Evolutionary conservation across 2,888 invertebrate species (phyloP).

Genomic region (Cinara cedri): DNA sequence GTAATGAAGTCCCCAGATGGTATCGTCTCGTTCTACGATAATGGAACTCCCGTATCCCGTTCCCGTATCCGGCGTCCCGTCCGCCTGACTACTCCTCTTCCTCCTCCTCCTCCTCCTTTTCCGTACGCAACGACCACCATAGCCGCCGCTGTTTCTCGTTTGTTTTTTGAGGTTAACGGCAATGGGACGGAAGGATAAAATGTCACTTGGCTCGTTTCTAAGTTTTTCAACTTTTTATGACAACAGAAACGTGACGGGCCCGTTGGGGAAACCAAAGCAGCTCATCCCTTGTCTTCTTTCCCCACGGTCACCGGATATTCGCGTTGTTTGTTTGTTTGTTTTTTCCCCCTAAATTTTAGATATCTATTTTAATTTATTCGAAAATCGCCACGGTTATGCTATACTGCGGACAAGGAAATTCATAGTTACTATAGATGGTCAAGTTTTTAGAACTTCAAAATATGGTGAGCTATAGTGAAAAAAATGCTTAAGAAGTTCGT

Average conservation of each 20-base stretch:
- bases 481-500: too few species aligned
- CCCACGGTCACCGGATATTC: not conserved
- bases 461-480: too few species aligned
- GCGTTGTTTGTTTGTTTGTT: not conserved
- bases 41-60: conserved; percentile 16
- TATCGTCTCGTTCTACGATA: conserved; percentile 11
- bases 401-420: too few species aligned
- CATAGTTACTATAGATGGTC: too few species aligned
- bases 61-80: not conserved
- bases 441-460: too few species aligned
- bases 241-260: conserved; percentile 43
- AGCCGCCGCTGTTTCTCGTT: not conserved
- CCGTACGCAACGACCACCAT: not conserved
- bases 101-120: too few species aligned
- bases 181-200: conserved; percentile 30
- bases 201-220: conserved; percentile 28
- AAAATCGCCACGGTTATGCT: too few species aligned
- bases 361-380: too few species aligned
- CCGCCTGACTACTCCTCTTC: too few species aligned
- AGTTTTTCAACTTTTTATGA: conserved; percentile 35
- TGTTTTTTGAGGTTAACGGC: conserved; percentile 30
- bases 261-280: conserved; percentile 18
- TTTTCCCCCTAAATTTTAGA: not conserved
- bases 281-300: not conserved
- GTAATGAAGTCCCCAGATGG: conserved; percentile 52